Base-by-base conservation (phyloP, 2,888 invertebrate species). In the Chironomus tentans region DNA sequence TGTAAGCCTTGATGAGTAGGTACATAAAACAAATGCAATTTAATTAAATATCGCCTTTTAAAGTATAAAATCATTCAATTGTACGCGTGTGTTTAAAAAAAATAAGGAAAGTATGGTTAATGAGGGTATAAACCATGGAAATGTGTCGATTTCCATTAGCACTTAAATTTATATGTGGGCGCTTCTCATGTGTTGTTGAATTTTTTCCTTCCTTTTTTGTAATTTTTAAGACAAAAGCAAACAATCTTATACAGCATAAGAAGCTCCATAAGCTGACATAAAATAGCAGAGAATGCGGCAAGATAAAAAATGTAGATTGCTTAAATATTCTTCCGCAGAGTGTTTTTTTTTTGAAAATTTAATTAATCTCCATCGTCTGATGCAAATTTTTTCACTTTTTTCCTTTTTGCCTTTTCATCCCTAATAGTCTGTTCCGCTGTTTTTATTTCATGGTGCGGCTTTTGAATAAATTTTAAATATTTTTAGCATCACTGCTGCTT, bases 131-230 rank as follows among this genome's bases (percentile, higher is more conserved):
- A n/a, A 56, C 56, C 68, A 12, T 24, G 15, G 15, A 50, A 70
- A 70, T 70, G 50, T 70, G 70, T 70, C 28, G 70, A 70, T 70
- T 70, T 21, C 70, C 70, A 70, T 70, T 70, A 70, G 70, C 70
- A 46, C 18, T 15, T 56, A 56, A 15, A 15, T 4, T 56, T 56
- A 7, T 56, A 15, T 56, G 4, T 15, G 5, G 7, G 15, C 56
- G 15, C 5, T n/a, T 7, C 15, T n/a, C 5, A 15, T 10, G 18
- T 56, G 18, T 6, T 18, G 2, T 7, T 18, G 10, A n/a, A 50
- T 15, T 18, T 56, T 28, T 56, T 56, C 18, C 7, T 28, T 28
- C 5, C 5, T 28, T 28, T 28, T 56, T 56, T 18, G 13, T 15
- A n/a, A 50, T 50, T 50, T 50, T 13, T 50, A 50, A n/a, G 56